A percentile compares a stretch with the other conserved stretches of the same genome.
Conservation (phyloP, 1,140 invertebrate genomes). For the Brachystomella parvula region DNA sequence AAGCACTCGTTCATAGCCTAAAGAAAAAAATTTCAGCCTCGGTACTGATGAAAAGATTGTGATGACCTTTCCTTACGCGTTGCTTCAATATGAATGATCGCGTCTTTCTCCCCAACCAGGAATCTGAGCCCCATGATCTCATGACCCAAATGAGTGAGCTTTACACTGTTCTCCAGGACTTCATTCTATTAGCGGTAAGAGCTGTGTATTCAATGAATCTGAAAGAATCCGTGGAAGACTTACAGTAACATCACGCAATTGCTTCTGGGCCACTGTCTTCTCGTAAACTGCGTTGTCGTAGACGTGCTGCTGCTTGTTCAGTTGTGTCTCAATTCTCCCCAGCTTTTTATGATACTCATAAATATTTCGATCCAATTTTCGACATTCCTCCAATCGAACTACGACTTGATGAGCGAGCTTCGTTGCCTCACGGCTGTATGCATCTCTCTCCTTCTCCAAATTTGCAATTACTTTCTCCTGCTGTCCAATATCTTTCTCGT, state of each 20-base stretch:
- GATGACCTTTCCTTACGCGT: conserved; percentile 5
- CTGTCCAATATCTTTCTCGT: conserved; percentile 14
- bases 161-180: conserved; percentile 8
- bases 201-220: not conserved
- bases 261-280: conserved; percentile 18
- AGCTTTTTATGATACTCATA: conserved; percentile 25
- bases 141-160: conserved; percentile 14
- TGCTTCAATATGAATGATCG: conserved; percentile 14
- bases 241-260: conserved; percentile 21
- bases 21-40: not conserved
- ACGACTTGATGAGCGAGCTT: conserved; percentile 26
- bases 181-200: not conserved
- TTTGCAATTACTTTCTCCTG: conserved; percentile 17
- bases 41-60: not conserved
- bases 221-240: not conserved
- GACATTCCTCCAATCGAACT: conserved; percentile 19
- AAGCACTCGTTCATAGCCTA: conserved; percentile 19
- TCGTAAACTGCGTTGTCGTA: conserved; percentile 25
- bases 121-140: conserved; percentile 6
- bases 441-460: conserved; percentile 30
- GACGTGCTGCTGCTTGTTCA: conserved; percentile 21
- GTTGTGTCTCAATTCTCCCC: conserved; percentile 17
- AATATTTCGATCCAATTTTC: conserved; percentile 23
- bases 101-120: conserved; percentile 13
- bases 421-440: conserved; percentile 28